phyloP scores from a whole-genome alignment of 2,797 vertebrate genomes.

The Gambusia yucatana region DNA sequence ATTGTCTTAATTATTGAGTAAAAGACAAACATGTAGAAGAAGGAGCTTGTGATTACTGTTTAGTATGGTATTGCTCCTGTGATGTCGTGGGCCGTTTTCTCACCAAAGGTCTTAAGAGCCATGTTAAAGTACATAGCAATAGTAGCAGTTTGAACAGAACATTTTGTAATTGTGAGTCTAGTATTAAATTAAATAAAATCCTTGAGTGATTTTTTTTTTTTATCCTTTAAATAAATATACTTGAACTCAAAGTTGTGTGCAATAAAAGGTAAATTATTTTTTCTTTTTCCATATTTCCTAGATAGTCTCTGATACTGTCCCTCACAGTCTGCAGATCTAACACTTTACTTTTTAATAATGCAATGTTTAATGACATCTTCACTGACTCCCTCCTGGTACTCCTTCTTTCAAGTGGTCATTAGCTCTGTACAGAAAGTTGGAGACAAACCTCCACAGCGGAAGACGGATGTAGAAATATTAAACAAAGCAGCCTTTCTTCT shows the following conservation, averaged over 20 bases:
- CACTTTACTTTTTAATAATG: constrained; percentile 65
- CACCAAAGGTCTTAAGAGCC: not conserved
- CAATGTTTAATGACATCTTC: constrained; percentile 65
- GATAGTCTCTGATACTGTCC: not conserved
- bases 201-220: not conserved
- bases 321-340: constrained; percentile 43
- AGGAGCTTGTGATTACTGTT: not conserved
- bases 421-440: constrained; percentile 37
- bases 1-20: not conserved
- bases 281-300: not conserved
- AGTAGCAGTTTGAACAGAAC: not conserved
- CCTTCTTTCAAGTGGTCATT: constrained; percentile 60
- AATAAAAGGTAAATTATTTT: not conserved
- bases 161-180: not conserved
- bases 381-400: constrained; percentile 36
- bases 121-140: not conserved
- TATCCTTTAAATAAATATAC: not conserved
- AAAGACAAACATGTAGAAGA: not conserved
- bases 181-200: not conserved
- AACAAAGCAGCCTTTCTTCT: constrained; percentile 37
- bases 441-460: constrained; percentile 32
- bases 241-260: not conserved
- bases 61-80: not conserved
- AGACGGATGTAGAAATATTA: constrained; percentile 54
- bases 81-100: not conserved